phyloP scores from a whole-genome alignment of 1,140 invertebrate genomes.

The Sinonovacula constricta region DNA sequence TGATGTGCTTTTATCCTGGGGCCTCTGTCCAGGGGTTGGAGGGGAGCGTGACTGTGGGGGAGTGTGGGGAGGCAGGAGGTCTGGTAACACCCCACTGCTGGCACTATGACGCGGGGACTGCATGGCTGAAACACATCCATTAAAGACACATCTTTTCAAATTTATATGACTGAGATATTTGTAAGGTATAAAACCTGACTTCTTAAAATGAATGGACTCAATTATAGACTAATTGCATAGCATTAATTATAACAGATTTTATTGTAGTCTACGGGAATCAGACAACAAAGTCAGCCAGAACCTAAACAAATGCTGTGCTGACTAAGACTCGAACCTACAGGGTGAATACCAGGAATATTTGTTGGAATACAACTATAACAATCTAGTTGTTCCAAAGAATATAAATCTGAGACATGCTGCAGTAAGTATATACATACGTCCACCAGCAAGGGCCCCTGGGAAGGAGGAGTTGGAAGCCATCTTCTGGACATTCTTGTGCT shows the following conservation, averaged over 20 bases:
- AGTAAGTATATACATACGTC: conserved; percentile 29
- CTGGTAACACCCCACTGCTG: conserved; percentile 87
- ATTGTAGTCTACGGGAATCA: no score
- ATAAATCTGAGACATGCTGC: background rate
- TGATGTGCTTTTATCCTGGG: conserved; percentile 93
- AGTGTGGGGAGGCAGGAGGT: conserved; percentile 88
- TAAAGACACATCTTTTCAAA: no score
- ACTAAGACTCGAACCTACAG: no score
- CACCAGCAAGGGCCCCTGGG: conserved; percentile 65
- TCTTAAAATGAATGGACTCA: no score
- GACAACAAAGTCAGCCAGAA: no score
- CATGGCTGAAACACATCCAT: conserved; percentile 62
- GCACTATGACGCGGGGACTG: conserved; percentile 72
- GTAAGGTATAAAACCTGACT: no score
- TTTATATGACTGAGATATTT: no score
- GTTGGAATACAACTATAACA: background rate
- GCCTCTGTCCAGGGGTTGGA: conserved; percentile 86
- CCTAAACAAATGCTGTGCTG: no score
- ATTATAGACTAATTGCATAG: no score
- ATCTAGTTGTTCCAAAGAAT: background rate
- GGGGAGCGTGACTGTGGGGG: conserved; percentile 77
- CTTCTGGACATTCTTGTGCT: conserved; percentile 53
- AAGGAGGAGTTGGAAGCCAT: conserved; percentile 67
- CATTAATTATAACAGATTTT: no score
- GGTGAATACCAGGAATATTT: no score